These are phyloP conservation scores for Ferrisia virgata DNA, from an alignment of 2,888 invertebrate species.

Conservation along the genomic window DNA sequence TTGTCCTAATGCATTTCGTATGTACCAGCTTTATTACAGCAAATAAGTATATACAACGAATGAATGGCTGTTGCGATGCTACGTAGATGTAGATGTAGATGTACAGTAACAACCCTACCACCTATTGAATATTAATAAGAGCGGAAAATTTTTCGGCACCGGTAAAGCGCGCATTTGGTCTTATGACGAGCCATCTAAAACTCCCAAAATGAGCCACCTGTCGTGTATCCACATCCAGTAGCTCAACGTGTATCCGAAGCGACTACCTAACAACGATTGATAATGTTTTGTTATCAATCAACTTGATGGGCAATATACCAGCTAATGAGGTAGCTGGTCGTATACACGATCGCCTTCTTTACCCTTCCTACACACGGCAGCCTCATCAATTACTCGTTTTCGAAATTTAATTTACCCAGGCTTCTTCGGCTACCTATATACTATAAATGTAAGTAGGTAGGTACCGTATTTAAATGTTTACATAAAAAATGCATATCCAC, in stretches of 20 bases:
- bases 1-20: constrained; percentile 18
- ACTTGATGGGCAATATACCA: constrained; percentile 22
- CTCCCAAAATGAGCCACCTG: background rate
- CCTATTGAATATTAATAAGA: constrained; percentile 28
- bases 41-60: too few species aligned
- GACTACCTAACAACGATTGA: constrained; percentile 19
- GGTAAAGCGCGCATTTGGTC: constrained; percentile 1
- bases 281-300: constrained; percentile 29
- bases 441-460: too few species aligned
- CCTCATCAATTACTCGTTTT: constrained; percentile 3
- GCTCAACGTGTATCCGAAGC: background rate
- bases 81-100: too few species aligned
- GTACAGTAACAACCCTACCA: too few species aligned
- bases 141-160: background rate
- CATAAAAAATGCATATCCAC: constrained; percentile 21
- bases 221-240: constrained; percentile 17
- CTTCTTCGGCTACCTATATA: too few species aligned
- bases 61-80: background rate
- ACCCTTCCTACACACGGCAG: background rate
- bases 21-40: background rate
- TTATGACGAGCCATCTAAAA: background rate
- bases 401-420: constrained; percentile 19
- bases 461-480: constrained; percentile 23
- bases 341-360: background rate
- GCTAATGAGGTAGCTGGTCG: constrained; percentile 32